phyloP scores from a whole-genome alignment of 2,797 vertebrate species.

The Pitangus sulphuratus region DNA sequence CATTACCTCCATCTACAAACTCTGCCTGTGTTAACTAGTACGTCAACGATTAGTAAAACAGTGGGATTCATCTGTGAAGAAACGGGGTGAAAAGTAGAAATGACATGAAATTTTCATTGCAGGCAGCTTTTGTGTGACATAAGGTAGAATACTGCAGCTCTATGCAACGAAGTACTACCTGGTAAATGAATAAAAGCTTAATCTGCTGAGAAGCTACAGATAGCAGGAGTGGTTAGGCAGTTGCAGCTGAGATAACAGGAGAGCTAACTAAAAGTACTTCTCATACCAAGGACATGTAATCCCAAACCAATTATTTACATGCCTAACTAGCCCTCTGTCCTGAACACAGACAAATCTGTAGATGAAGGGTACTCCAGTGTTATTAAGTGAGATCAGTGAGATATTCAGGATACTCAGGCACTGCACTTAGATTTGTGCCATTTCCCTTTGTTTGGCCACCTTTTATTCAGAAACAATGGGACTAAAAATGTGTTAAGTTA shows the following conservation, averaged over 20 bases:
- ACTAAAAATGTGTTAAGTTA: conserved; percentile 24
- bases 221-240: neutral
- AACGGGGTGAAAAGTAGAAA: neutral
- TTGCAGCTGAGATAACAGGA: neutral
- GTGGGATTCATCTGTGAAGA: conserved; percentile 22
- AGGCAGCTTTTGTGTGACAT: neutral
- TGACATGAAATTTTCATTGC: conserved; percentile 4
- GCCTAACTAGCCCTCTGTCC: neutral
- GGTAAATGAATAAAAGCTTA: neutral
- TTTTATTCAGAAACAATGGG: conserved; percentile 47
- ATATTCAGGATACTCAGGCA: neutral
- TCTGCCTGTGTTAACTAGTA: conserved; percentile 48
- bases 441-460: neutral
- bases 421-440: neutral
- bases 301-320: neutral
- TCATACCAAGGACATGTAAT: neutral
- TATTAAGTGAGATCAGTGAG: neutral
- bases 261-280: neutral
- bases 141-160: neutral
- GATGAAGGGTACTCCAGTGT: neutral
- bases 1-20: conserved; percentile 50
- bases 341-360: neutral
- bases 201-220: neutral
- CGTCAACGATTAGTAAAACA: conserved; percentile 14
- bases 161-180: neutral